Base-by-base conservation (phyloP, 2,113 vertebrate genomes). In the Asarcornis scutulata region DNA sequence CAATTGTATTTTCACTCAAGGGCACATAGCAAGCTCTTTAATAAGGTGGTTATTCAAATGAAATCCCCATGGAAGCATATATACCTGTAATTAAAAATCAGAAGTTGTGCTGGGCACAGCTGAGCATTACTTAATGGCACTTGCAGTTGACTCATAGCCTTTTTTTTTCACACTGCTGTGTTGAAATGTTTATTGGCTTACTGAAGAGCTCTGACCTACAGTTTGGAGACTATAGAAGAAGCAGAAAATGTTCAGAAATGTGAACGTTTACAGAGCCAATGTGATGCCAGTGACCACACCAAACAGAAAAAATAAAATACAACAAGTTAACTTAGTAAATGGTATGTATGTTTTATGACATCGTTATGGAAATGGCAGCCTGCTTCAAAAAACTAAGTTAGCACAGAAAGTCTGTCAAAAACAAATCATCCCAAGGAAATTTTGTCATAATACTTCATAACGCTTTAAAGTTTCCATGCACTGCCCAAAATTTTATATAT, bases 301-400 rank as follows among this genome's bases (percentile, higher is more conserved):
- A 88, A 83, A 34, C 25, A 58, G 55, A 66, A 56, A 50, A 26
- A 53, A 31, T 64, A 83, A 40, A 31, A n/a, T 60, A 80, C n/a
- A 53, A 55, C 55, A 56, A 68, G 14, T 56, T 75, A 40, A 46
- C 32, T 89, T 79, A 64, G 80, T 72, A 80, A 91, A 55, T 82
- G 73, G 36, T 75, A 56, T 15, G 42, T 62, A 4, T 36, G 4
- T 84, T 95, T 75, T 79, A 77, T 52, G 79, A 66, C 88, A 91
- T 96, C 55, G 25, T 96, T 95, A 94, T 80, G 91, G 93, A 95
- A 87, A 92, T 93, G 92, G 72, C 87, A 91, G 75, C 60, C 58
- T 83, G 77, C 93, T 96, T 93, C 79, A 58, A 63, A 94, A 95
- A 95, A 94, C 88, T 93, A 17, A 95, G 73, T 87, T 21, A 77